phyloP scores from a whole-genome alignment of 1,140 invertebrate genomes.

The Drosophila pseudoananassae region DNA sequence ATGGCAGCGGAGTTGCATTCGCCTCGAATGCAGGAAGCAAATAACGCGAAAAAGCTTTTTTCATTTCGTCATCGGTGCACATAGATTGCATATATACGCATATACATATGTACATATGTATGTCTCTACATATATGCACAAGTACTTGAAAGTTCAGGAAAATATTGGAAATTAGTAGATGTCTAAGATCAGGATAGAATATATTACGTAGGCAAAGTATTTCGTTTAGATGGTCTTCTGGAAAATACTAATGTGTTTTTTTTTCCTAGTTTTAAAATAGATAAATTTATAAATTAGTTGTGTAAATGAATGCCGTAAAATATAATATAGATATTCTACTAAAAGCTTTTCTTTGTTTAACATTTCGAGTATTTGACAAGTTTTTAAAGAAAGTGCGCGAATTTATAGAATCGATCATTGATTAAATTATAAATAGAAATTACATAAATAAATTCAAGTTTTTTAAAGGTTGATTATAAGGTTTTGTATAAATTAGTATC shows the following conservation, averaged over 20 bases:
- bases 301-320: background rate
- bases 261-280: background rate
- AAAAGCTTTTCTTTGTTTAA: slow-evolving; percentile 53
- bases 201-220: background rate
- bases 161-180: slow-evolving; percentile 24
- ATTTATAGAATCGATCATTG: background rate
- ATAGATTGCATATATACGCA: slow-evolving; percentile 33
- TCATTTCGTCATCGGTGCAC: slow-evolving; percentile 59
- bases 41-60: slow-evolving; percentile 56
- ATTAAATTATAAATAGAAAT: background rate
- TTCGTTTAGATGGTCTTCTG: background rate
- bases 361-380: slow-evolving; percentile 30
- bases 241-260: background rate
- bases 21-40: slow-evolving; percentile 62
- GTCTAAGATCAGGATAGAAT: background rate
- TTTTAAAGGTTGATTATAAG: background rate
- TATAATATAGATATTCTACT: slow-evolving; percentile 15
- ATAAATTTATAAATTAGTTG: background rate
- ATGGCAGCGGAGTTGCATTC: slow-evolving; percentile 43
- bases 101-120: slow-evolving; percentile 6
- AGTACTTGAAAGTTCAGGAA: slow-evolving; percentile 55
- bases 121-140: slow-evolving; percentile 1
- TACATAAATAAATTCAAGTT: too few species aligned
- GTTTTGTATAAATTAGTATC: background rate
- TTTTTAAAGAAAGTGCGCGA: slow-evolving; percentile 19